Conservation (phyloP, 2,113 vertebrate species). For the Crocuta crocuta region DNA sequence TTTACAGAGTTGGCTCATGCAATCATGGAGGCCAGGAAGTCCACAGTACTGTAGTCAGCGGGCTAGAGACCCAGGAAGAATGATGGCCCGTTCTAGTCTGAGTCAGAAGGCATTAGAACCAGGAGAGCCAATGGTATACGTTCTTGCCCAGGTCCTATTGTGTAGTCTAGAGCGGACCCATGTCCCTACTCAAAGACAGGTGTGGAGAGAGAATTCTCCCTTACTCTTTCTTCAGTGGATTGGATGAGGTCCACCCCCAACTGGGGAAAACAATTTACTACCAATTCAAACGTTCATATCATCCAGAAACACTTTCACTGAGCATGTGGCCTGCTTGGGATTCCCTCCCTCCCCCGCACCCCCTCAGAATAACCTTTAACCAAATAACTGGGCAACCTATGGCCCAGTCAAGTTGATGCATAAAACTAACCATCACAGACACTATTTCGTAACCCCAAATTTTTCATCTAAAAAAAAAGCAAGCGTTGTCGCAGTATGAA, state of each 20-base stretch:
- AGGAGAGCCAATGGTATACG: neutral
- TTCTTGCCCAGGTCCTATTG: neutral
- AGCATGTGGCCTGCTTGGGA: too few species aligned
- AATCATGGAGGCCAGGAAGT: neutral
- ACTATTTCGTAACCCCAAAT: neutral
- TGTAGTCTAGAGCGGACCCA: neutral
- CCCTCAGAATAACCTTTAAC: neutral
- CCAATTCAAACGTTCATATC: neutral
- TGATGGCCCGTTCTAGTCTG: neutral
- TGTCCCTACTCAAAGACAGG: neutral
- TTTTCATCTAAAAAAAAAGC: neutral
- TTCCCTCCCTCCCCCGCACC: neutral
- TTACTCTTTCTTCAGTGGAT: neutral
- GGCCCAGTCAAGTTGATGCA: neutral
- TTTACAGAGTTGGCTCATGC: neutral
- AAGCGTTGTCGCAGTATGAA: neutral
- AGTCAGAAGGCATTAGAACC: neutral
- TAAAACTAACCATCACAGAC: slow-evolving; percentile 1
- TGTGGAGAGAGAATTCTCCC: neutral
- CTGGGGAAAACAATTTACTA: neutral
- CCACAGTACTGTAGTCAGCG: neutral
- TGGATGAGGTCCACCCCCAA: neutral
- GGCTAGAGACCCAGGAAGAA: neutral
- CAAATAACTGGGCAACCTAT: neutral
- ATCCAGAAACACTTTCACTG: neutral